Evolutionary conservation across 2,888 invertebrate genomes (phyloP).

Genomic region (Lypha dubia): DNA sequence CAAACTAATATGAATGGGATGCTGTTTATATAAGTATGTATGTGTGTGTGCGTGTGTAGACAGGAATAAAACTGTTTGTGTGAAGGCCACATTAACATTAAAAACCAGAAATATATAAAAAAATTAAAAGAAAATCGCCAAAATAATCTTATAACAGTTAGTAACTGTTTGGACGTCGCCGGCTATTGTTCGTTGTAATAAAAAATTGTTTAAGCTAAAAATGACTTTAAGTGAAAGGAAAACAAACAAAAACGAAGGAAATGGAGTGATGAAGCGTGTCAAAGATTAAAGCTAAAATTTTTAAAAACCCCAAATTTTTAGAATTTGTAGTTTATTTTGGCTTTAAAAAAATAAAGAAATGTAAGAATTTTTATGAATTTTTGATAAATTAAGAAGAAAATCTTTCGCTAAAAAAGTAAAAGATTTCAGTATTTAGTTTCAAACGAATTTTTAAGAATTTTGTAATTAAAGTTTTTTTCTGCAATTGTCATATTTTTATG

Average conservation of each 20-base stretch:
- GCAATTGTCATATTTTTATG: slow-evolving; percentile 30
- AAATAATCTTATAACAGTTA: slow-evolving; percentile 78
- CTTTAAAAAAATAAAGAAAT: background rate
- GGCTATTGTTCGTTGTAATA: slow-evolving; percentile 74
- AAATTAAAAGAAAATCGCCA: slow-evolving; percentile 75
- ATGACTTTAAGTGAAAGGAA: slow-evolving; percentile 15
- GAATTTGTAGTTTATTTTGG: background rate
- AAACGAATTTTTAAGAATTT: slow-evolving; percentile 42
- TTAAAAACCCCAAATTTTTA: slow-evolving; percentile 10
- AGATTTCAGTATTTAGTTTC: slow-evolving; percentile 6
- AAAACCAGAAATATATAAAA: slow-evolving; percentile 51
- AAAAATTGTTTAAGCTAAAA: slow-evolving; percentile 1
- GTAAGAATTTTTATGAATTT: background rate
- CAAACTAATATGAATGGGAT: slow-evolving; percentile 32
- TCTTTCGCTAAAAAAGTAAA: no score
- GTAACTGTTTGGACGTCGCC: slow-evolving; percentile 82
- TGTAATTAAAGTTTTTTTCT: slow-evolving; percentile 42
- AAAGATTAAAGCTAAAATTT: slow-evolving; percentile 9
- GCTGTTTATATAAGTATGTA: slow-evolving; percentile 44
- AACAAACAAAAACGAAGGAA: slow-evolving; percentile 13
- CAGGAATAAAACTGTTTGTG: slow-evolving; percentile 38
- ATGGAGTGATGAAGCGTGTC: slow-evolving; percentile 12
- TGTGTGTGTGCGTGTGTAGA: no score
- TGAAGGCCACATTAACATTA: slow-evolving; percentile 77
- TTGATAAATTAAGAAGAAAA: background rate